Evolutionary conservation across 2,113 vertebrate genomes (phyloP), one percentile per base, ranked within the genome.

Genomic region (Suncus etruscus): DNA sequence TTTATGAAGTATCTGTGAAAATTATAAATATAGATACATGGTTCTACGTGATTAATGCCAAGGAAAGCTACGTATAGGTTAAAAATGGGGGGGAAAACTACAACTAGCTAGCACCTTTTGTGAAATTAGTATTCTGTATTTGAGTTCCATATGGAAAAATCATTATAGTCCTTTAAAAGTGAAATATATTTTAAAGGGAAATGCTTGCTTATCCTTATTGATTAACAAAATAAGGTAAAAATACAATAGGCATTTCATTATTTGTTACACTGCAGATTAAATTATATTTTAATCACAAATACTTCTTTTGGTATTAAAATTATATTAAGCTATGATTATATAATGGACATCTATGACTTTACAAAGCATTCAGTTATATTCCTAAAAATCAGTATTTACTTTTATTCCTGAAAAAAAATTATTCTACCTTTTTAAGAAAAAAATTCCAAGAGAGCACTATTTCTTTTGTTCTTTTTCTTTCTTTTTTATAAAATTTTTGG

Each of bases 1-100:
- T 97, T 97, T 97, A 98, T 97, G 98, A 97, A 96, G 96, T 96
- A 97, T 97, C 94, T 97, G 96, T 97, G 96, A 97, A 97, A 96
- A 97, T 95, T 96, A 96, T 96, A 97, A 97, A 97, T 96, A 96
- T 97, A 97, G 96, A 95, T 96, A 96, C 96, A 96, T 92, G 94
- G 89, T 94, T 95, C 95, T 96, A 96, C 89, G 83, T 93, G 90
- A 93, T 91, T 93, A 95, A 95, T 93, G 91, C 96, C 91, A 94
- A 83, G 7, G 90, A 87, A 93, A 95, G 90, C 81, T 90, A 95
- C 86, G 93, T 87, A 91, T 63, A 95, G 96, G 96, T 96, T 96
- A 94, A 96, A 96, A 90, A 91, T 72, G 82, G 91, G 91, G 91
- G 83, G 32, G 5, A 5, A 31, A 69, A 84, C 77, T 90, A 94